Base-by-base conservation (phyloP, 2,888 invertebrate genomes). In the Sesia apiformis region DNA sequence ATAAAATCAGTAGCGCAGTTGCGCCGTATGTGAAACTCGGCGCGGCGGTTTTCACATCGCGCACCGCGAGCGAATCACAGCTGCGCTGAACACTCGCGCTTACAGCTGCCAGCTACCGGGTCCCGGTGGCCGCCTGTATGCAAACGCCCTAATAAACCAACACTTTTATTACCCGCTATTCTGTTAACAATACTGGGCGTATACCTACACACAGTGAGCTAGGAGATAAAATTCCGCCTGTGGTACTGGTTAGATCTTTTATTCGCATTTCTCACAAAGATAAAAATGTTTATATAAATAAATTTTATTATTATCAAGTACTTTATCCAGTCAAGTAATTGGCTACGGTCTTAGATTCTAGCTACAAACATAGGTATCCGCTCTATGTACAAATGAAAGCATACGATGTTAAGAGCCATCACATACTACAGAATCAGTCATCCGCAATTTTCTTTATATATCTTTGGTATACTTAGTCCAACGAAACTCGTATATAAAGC, bases 71-170 rank as follows among this genome's bases (percentile, higher is more conserved):
- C 69, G 65, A 70, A 72, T 67, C 75, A 75, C 84, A 84, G 84
- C 84, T 84, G 84, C 76, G 73, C 62, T 60, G 65, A 67, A 65
- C 68, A 65, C 66, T 67, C 67, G 65, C 70, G 55, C 61, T 54
- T 76, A 77, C 80, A 84, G 84, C 85, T 84, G 86, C 49, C 42
- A 6, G 7, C 42, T 6, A 6, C 23, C 23, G 23, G 23, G 23
- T 23, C 23, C 23, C 23, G 23, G 23, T 23, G 7, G 50, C 52
- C 38, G 67, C 66, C 61, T 70, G 78, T 87, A 86, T 87, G 88
- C 85, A 85, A 85, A 85, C 87, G 73, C 84, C 85, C 85, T 86
- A 84, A 84, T 84, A 83, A 83, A 84, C 78, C 84, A 76, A 81
- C 72, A 76, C 74, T 81, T 82, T 85, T 86, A 85, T 86, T 82